Percentiles rank a stretch among this genome's conserved stretches.
Evolutionary conservation across 2,113 vertebrate species (phyloP).

Genomic region (Pteronura brasiliensis): DNA sequence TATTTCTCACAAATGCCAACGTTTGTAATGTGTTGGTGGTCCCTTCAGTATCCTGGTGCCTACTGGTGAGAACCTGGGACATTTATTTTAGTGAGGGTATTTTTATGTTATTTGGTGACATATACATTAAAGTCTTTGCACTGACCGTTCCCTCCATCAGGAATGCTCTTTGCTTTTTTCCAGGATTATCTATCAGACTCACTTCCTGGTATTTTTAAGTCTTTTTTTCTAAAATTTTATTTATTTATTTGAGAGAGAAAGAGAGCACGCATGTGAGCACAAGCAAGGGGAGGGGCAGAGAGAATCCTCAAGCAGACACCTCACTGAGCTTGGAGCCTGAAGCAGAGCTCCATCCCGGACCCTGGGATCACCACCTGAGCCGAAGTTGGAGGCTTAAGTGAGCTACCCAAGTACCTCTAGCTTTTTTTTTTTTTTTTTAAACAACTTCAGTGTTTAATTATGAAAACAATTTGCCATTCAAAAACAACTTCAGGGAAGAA

Average conservation of each 20-base stretch:
- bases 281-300: neutral
- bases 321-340: neutral
- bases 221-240: neutral
- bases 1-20: neutral
- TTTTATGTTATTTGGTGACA: neutral
- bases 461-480: conserved; percentile 79
- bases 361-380: neutral
- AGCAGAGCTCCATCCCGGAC: neutral
- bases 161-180: neutral
- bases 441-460: conserved; percentile 88
- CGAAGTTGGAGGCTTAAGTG: neutral
- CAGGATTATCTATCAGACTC: neutral
- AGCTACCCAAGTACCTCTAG: neutral
- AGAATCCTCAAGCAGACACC: neutral
- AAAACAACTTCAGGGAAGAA: conserved; percentile 81
- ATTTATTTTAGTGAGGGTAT: neutral
- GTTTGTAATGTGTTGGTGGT: neutral
- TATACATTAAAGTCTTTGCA: neutral
- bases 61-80: neutral
- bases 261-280: neutral
- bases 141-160: neutral
- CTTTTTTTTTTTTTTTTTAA: neutral
- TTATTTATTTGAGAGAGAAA: neutral
- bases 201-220: neutral
- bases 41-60: neutral